Evolutionary conservation across 1,140 invertebrate genomes (phyloP).

Genomic region (Drosophila grimshawi): DNA sequence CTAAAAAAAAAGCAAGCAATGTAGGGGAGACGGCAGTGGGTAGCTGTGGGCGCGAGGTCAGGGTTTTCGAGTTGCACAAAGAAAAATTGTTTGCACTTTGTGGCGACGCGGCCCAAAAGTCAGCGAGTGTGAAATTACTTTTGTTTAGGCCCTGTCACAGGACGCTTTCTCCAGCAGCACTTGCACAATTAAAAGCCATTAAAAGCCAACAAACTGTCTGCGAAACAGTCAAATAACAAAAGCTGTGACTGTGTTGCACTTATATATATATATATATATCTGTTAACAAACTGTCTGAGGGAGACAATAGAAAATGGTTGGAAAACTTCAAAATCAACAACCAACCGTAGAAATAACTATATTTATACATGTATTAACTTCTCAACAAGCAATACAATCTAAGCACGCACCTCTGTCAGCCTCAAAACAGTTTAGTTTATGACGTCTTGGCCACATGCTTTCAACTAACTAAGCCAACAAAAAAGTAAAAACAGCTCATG

Average conservation of each 20-base stretch:
- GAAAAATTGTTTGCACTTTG: slow-evolving; percentile 72
- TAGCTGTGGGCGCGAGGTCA: slow-evolving; percentile 8
- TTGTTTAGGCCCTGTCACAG: slow-evolving; percentile 62
- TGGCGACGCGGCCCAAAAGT: slow-evolving; percentile 51
- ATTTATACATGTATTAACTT: not conserved
- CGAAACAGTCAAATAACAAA: slow-evolving; percentile 14
- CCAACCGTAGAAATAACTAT: not conserved
- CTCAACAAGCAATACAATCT: not conserved
- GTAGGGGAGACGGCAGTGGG: not conserved
- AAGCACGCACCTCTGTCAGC: slow-evolving; percentile 6
- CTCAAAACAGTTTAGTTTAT: slow-evolving; percentile 19
- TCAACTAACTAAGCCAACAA: slow-evolving; percentile 12
- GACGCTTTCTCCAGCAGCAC: slow-evolving; percentile 4
- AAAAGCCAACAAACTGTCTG: slow-evolving; percentile 55
- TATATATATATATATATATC: not conserved
- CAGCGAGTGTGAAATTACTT: slow-evolving; percentile 84
- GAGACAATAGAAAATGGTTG: not conserved
- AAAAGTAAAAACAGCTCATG: not conserved
- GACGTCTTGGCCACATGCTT: slow-evolving; percentile 30
- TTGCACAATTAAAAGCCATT: slow-evolving; percentile 78
- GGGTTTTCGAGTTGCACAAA: slow-evolving; percentile 24
- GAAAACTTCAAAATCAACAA: slow-evolving; percentile 4
- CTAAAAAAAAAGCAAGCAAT: slow-evolving; percentile 9
- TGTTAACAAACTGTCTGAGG: not conserved
- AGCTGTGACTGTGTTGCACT: not conserved